Evolutionary conservation across 2,797 vertebrate genomes (phyloP).

Genomic region (Cossypha niveicapilla): DNA sequence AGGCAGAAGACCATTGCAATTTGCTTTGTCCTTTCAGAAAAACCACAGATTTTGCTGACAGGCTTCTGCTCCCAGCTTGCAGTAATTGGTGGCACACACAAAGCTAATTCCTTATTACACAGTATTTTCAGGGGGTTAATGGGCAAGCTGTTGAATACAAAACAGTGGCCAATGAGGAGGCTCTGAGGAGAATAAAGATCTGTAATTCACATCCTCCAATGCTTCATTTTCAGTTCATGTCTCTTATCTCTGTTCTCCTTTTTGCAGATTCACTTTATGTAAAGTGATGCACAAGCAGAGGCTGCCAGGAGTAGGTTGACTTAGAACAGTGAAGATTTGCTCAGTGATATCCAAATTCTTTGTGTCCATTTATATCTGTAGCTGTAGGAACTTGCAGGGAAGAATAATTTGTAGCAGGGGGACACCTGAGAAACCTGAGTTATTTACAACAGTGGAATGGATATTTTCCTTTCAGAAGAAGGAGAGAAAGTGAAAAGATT

Average conservation of each 20-base stretch:
- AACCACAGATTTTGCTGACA: conserved; percentile 7
- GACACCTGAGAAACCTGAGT: not conserved
- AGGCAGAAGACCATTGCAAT: not conserved
- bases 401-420: not conserved
- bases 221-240: not conserved
- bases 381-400: not conserved
- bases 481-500: not conserved
- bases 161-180: not conserved
- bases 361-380: not conserved
- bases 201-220: not conserved
- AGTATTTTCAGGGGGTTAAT: conserved; percentile 7
- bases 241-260: not conserved
- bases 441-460: not conserved
- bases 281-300: not conserved
- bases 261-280: not conserved
- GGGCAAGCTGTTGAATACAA: not conserved
- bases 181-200: not conserved
- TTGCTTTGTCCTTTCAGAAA: conserved; percentile 20
- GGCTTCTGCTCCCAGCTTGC: conserved; percentile 9
- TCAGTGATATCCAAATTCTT: not conserved
- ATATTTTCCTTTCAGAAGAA: not conserved
- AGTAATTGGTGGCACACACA: conserved; percentile 35
- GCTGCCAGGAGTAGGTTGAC: not conserved
- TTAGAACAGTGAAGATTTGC: not conserved
- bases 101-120: conserved; percentile 41